These are phyloP conservation scores for Polia nebulosa DNA, from an alignment of 2,888 invertebrate genomes.

Conservation along the genomic window DNA sequence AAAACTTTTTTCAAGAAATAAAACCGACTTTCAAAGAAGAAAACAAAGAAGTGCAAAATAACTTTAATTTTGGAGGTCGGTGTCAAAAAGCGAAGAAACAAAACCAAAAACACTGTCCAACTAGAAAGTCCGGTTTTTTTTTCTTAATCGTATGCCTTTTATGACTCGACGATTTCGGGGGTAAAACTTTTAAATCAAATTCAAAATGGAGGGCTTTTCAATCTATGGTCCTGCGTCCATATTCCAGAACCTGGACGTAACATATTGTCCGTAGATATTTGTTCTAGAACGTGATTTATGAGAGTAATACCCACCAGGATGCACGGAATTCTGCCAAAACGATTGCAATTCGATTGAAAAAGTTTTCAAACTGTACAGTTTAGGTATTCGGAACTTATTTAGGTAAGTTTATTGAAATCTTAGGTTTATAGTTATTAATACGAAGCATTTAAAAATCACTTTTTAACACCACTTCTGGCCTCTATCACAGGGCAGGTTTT, in stretches of 20 bases:
- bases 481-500: too few species aligned
- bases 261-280: constrained; percentile 23
- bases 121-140: too few species aligned
- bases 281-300: constrained; percentile 39
- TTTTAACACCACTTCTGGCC: too few species aligned
- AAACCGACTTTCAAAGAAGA: too few species aligned
- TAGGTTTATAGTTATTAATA: too few species aligned
- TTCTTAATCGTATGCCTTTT: background rate
- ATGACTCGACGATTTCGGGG: background rate
- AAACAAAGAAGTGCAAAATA: too few species aligned
- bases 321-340: constrained; percentile 28
- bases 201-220: background rate
- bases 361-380: constrained; percentile 15
- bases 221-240: background rate
- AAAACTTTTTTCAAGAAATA: too few species aligned
- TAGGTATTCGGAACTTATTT: background rate
- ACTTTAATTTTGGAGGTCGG: too few species aligned
- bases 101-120: too few species aligned
- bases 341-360: constrained; percentile 30
- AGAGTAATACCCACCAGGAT: constrained; percentile 39
- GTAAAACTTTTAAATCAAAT: background rate
- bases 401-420: too few species aligned
- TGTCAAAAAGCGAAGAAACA: too few species aligned
- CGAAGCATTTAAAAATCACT: too few species aligned
- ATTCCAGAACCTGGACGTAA: constrained; percentile 11